A percentile compares a stretch with the other conserved stretches of the same genome.
Evolutionary conservation across 1,140 invertebrate genomes (phyloP).

Genomic region (Aphaenogaster floridana): DNA sequence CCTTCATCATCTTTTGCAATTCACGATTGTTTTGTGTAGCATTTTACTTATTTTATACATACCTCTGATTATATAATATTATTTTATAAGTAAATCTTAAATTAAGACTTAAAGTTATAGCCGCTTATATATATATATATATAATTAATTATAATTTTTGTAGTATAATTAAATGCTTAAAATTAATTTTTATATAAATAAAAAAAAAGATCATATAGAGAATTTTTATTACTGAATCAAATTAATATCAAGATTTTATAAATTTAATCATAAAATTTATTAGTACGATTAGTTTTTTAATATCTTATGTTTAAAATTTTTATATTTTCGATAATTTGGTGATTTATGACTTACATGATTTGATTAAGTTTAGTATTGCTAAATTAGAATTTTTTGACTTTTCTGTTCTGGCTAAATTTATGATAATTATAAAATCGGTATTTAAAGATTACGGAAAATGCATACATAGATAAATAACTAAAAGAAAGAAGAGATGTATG

Average conservation of each 20-base stretch:
- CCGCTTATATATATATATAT: neutral
- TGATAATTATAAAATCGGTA: conserved; percentile 79
- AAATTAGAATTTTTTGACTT: conserved; percentile 69
- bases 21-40: neutral
- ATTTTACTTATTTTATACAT: neutral
- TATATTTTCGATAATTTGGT: neutral
- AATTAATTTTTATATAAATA: neutral
- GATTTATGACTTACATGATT: neutral
- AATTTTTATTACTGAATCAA: neutral
- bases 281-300: neutral
- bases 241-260: neutral
- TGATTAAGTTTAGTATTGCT: conserved; percentile 6
- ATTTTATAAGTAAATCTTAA: neutral
- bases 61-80: neutral
- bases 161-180: neutral
- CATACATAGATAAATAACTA: conserved; percentile 47
- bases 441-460: conserved; percentile 24
- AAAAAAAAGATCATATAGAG: neutral
- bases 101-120: neutral
- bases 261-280: neutral
- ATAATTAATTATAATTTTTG: neutral
- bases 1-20: neutral
- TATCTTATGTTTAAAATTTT: neutral
- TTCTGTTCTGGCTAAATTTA: conserved; percentile 72
- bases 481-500: neutral